Evolutionary conservation across 92 coral and sea anemone genomes (phyloP).

Genomic region (Metridium senile): DNA sequence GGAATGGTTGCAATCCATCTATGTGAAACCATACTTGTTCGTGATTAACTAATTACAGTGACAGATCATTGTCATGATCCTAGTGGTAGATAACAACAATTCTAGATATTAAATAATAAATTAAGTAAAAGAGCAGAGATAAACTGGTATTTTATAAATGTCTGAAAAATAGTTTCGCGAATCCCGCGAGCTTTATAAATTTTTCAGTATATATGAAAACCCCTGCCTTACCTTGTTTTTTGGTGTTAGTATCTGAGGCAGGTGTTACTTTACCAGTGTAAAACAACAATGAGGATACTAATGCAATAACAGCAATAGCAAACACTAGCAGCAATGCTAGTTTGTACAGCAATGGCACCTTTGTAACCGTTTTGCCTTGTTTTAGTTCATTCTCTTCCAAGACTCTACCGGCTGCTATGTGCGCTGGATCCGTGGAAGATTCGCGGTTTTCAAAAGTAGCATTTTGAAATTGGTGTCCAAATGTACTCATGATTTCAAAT

Average conservation of each 20-base stretch:
- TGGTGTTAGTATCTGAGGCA: background rate
- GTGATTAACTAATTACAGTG: no score
- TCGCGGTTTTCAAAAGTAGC: background rate
- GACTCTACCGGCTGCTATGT: conserved; percentile 22
- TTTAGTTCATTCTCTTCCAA: conserved; percentile 21
- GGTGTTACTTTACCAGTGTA: conserved; percentile 7
- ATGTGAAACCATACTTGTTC: no score
- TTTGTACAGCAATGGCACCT: conserved; percentile 3
- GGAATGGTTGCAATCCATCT: no score
- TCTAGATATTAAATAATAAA: no score
- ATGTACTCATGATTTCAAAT: no score
- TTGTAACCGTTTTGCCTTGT: background rate
- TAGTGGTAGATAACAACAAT: no score
- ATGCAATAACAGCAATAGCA: conserved; percentile 9
- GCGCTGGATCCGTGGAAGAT: conserved; percentile 11
- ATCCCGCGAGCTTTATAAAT: no score
- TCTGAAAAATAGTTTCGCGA: no score
- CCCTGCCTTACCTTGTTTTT: background rate
- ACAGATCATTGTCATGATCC: no score
- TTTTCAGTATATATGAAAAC: no score
- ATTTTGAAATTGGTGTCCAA: conserved; percentile 25
- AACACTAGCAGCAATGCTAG: conserved; percentile 2
- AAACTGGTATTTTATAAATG: no score
- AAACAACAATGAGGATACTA: conserved; percentile 1
- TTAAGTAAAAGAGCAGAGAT: no score